phyloP scores from a whole-genome alignment of 2,113 vertebrate genomes.

The Sceloporus tristichus region DNA sequence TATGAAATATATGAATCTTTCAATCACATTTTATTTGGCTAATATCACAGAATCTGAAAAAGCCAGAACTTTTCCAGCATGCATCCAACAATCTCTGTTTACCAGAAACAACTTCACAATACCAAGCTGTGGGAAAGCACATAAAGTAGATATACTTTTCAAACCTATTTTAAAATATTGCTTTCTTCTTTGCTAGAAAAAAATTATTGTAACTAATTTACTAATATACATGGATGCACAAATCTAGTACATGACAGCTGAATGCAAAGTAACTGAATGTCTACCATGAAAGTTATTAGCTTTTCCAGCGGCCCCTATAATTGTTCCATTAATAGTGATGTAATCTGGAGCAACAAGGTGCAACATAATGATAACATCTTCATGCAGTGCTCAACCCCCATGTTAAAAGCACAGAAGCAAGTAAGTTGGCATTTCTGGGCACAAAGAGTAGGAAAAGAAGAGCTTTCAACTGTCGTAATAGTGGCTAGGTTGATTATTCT shows the following conservation, averaged over 20 bases:
- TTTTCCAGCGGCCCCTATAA: background rate
- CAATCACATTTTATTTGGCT: conserved; percentile 1
- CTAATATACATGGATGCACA: background rate
- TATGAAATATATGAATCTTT: background rate
- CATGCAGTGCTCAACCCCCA: no score
- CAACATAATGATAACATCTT: background rate
- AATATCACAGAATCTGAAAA: background rate
- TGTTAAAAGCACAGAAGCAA: background rate
- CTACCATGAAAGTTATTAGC: background rate
- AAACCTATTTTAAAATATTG: background rate
- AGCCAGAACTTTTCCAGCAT: background rate
- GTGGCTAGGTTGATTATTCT: background rate
- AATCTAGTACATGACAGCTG: background rate
- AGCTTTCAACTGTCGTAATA: no score
- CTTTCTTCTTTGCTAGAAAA: background rate
- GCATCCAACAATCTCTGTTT: background rate
- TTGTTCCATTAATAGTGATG: no score
- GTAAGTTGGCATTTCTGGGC: background rate
- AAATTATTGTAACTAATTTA: background rate
- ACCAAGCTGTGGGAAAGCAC: no score
- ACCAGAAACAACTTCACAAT: no score
- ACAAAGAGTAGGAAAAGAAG: background rate
- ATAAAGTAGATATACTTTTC: no score
- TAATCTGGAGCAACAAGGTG: background rate
- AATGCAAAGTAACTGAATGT: background rate